These are phyloP conservation scores for Yponomeuta malinellus DNA, from an alignment of 2,888 invertebrate genomes.

Conservation along the genomic window DNA sequence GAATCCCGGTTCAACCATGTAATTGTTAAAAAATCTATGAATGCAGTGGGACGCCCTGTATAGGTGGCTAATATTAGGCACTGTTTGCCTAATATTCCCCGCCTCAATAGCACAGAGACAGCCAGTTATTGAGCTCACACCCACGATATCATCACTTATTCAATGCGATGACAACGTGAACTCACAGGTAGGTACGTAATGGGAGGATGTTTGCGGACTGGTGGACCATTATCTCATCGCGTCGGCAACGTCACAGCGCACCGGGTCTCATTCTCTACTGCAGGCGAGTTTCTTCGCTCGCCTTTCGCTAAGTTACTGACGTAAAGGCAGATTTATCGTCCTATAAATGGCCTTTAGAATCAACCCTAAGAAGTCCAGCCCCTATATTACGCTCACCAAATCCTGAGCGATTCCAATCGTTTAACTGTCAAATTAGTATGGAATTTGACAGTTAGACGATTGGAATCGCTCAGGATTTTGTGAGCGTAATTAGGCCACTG, in stretches of 20 bases:
- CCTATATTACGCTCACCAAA: too few species aligned
- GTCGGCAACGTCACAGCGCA: constrained; percentile 16
- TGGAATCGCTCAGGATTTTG: too few species aligned
- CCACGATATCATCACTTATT: background rate
- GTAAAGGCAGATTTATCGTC: background rate
- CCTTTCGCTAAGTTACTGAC: background rate
- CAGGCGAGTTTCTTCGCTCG: background rate
- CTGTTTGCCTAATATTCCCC: too few species aligned
- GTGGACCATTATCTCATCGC: constrained; percentile 44
- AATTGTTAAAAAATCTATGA: too few species aligned
- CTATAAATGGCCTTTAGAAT: background rate
- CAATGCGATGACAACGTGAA: background rate
- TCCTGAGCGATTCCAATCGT: too few species aligned
- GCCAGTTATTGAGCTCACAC: background rate
- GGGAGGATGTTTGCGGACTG: constrained; percentile 30
- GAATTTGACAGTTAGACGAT: too few species aligned
- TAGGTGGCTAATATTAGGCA: too few species aligned
- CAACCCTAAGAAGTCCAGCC: background rate
- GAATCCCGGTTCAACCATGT: too few species aligned
- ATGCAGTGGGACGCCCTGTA: too few species aligned
- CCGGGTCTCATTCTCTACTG: background rate
- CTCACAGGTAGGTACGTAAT: constrained; percentile 6
- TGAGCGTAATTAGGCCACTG: too few species aligned
- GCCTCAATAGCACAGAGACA: background rate
- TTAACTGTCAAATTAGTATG: too few species aligned